A percentile compares a stretch with the other conserved stretches of the same genome.
Evolutionary conservation across 2,888 invertebrate genomes (phyloP).

Genomic region (Eilema griseolum): DNA sequence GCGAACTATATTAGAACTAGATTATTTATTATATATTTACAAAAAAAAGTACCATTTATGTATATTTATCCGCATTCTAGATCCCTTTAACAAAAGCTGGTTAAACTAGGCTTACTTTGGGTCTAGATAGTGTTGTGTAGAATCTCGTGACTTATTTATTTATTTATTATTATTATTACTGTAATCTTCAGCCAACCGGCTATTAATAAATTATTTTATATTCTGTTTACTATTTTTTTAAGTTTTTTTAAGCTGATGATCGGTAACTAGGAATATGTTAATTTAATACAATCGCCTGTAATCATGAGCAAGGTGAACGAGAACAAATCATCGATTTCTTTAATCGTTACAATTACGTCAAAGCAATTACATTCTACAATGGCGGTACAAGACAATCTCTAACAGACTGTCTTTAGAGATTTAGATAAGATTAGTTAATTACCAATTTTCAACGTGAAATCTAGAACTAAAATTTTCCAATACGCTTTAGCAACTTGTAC

Average conservation of each 20-base stretch:
- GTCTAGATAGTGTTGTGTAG: too few species aligned
- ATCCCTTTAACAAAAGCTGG: too few species aligned
- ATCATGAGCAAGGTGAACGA: neutral
- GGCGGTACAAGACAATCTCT: neutral
- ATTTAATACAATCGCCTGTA: neutral
- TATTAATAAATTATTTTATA: neutral
- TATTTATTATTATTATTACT: too few species aligned
- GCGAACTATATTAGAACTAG: too few species aligned
- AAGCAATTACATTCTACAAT: neutral
- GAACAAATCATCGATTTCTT: neutral
- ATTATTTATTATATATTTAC: too few species aligned
- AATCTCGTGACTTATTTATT: too few species aligned
- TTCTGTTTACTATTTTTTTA: neutral
- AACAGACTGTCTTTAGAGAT: constrained; percentile 2
- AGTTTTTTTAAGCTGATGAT: neutral
- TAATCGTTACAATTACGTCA: neutral
- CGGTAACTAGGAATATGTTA: neutral
- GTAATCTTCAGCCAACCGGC: too few species aligned
- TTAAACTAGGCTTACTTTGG: too few species aligned
- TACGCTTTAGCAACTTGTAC: neutral
- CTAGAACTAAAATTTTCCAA: neutral
- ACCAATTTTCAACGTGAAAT: neutral
- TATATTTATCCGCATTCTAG: too few species aligned
- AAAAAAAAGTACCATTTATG: too few species aligned
- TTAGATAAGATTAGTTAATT: constrained; percentile 6